Percentiles rank a stretch among this genome's conserved stretches.
phyloP scores from a whole-genome alignment of 2,113 vertebrate species.

The Lepus timidus region DNA sequence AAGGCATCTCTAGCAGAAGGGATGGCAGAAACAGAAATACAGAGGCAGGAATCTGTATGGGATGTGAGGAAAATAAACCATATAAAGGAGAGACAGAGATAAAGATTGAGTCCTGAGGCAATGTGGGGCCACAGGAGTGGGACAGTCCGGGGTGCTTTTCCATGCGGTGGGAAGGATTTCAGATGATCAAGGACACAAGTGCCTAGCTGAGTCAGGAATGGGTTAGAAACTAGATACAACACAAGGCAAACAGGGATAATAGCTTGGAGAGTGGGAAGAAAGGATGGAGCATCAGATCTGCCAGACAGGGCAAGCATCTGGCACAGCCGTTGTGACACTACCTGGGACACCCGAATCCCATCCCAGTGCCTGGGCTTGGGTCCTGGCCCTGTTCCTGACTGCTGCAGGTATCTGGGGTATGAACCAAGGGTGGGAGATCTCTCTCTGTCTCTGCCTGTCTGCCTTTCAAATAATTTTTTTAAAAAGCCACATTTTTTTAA shows the following conservation, averaged over 20 bases:
- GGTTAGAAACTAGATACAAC: not conserved
- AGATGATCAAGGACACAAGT: not conserved
- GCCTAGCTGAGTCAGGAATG: slow-evolving; percentile 15
- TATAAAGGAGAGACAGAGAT: not conserved
- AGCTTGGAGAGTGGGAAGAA: not conserved
- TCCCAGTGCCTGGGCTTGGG: too few relatives aligned
- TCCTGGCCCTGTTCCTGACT: too few relatives aligned
- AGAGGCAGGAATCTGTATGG: not conserved
- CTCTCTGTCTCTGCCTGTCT: too few relatives aligned
- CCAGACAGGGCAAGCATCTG: not conserved
- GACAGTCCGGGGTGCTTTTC: not conserved
- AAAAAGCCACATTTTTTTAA: too few relatives aligned
- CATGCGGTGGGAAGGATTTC: not conserved
- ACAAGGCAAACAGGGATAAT: not conserved
- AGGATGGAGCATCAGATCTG: not conserved
- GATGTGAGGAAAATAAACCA: not conserved
- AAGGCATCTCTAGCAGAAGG: not conserved
- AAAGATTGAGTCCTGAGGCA: not conserved
- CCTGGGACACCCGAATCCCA: too few relatives aligned
- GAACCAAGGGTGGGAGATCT: too few relatives aligned
- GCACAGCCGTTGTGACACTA: too few relatives aligned
- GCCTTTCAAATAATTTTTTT: too few relatives aligned
- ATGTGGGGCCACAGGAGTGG: not conserved
- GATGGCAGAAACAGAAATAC: not conserved
- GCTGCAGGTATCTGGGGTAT: too few relatives aligned